These are phyloP conservation scores for Mus minutoides DNA, from an alignment of 2,797 vertebrate genomes.

Conservation along the genomic window DNA sequence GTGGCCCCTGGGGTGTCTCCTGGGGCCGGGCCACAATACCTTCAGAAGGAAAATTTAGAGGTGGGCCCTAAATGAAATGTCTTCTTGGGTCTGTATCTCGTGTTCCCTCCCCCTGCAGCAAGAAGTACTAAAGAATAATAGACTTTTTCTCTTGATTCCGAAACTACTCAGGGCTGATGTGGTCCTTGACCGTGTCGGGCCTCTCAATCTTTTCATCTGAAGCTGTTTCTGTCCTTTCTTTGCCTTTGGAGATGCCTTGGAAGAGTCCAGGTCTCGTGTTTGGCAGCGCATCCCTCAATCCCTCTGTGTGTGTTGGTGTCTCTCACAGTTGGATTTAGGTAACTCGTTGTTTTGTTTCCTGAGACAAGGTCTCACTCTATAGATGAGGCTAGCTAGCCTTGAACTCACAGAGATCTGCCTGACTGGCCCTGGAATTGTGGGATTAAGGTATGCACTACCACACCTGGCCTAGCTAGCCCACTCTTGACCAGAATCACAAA, in stretches of 20 bases:
- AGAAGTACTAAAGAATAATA: neutral
- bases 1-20: neutral
- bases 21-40: neutral
- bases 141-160: neutral
- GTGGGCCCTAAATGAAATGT: neutral
- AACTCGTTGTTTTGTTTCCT: neutral
- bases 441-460: neutral
- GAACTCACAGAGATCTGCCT: neutral
- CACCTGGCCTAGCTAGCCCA: neutral
- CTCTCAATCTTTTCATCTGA: neutral
- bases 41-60: neutral
- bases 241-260: neutral
- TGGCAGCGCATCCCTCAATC: neutral
- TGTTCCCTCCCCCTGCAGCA: neutral
- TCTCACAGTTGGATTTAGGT: neutral
- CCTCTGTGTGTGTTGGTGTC: neutral
- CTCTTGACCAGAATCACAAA: no score
- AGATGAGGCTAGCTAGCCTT: neutral
- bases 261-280: neutral
- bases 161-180: neutral
- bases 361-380: neutral
- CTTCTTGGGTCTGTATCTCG: neutral
- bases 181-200: neutral
- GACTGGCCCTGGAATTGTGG: neutral
- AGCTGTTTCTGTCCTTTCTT: neutral